phyloP scores from a whole-genome alignment of 2,888 invertebrate genomes.

The Azorinus chamasolen region DNA sequence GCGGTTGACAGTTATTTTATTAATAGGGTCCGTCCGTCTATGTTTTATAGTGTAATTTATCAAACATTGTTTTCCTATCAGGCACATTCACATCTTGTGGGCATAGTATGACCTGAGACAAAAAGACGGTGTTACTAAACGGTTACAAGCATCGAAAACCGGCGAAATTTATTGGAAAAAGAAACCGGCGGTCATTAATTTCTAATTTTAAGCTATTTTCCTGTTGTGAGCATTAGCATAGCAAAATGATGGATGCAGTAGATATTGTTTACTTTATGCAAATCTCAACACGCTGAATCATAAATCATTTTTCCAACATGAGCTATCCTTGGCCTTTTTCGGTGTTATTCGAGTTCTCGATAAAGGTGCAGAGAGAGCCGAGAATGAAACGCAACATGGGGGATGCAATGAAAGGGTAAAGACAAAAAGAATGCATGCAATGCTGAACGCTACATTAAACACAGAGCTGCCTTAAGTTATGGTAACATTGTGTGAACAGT shows the following conservation, averaged over 20 bases:
- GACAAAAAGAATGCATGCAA: no score
- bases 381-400: no score
- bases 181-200: constrained; percentile 61
- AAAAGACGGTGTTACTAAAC: constrained; percentile 36
- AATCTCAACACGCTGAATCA: constrained; percentile 28
- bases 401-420: no score
- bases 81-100: constrained; percentile 35
- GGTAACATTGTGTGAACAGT: no score
- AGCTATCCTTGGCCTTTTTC: no score
- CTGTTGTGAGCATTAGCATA: constrained; percentile 56
- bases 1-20: constrained; percentile 65
- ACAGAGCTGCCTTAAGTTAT: no score
- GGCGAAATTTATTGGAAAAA: constrained; percentile 53
- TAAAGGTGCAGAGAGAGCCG: no score
- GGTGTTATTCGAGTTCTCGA: no score
- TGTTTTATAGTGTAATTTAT: constrained; percentile 66
- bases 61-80: constrained; percentile 65
- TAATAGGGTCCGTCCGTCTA: constrained; percentile 65
- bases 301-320: constrained; percentile 24
- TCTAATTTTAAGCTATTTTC: constrained; percentile 61
- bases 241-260: constrained; percentile 34
- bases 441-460: no score
- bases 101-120: constrained; percentile 46
- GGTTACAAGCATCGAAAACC: constrained; percentile 36
- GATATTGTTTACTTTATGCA: constrained; percentile 64